Base-by-base conservation (phyloP, 2,797 vertebrate genomes). In the Acridotheres tristis region DNA sequence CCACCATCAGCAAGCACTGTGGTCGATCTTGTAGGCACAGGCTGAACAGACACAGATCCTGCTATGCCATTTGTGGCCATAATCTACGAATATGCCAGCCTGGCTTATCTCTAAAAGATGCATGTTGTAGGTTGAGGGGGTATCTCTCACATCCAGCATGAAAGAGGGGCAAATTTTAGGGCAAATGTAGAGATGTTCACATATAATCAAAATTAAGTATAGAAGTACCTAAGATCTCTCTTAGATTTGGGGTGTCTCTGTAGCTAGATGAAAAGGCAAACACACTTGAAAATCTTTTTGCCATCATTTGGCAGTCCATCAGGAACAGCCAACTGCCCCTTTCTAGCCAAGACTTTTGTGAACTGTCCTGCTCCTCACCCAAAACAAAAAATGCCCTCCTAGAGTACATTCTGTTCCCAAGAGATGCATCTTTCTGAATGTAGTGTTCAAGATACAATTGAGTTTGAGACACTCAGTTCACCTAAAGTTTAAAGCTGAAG, bases 401-500 rank as follows among this genome's bases (percentile, higher is more conserved):
- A 26, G n/a, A 58, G 36, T 43, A 30, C 5, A 27, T 47, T 47
- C 20, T n/a, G n/a, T 25, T 69, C 43, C 65, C n/a, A 79, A 58
- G 58, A 69, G 26, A 32, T 42, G 26, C 47, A 23, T 82, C 81
- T 86, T 93, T 83, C 79, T 16, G 9, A 95, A 76, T 55, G 47
- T 36, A 74, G 72, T 53, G 66, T 26, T 71, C 7, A n/a, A 86
- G 58, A 72, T 61, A 81, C 85, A 88, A 36, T 36, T 36, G 36
- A 36, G 78, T 67, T 58, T 5, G 19, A 67, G 26, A 53, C 43
- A 48, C 2, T 93, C 16, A 47, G 43, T 38, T 79, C 38, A 82
- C 32, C 69, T 66, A 29, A 48, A 92, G 53, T 92, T 93, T 80
- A 88, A 80, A 85, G 55, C 19, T 18, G 61, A 38, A 89, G 25